A percentile compares a stretch with the other conserved stretches of the same genome.
Evolutionary conservation across 2,113 vertebrate species (phyloP).

Genomic region (Planiliza haematocheilus): DNA sequence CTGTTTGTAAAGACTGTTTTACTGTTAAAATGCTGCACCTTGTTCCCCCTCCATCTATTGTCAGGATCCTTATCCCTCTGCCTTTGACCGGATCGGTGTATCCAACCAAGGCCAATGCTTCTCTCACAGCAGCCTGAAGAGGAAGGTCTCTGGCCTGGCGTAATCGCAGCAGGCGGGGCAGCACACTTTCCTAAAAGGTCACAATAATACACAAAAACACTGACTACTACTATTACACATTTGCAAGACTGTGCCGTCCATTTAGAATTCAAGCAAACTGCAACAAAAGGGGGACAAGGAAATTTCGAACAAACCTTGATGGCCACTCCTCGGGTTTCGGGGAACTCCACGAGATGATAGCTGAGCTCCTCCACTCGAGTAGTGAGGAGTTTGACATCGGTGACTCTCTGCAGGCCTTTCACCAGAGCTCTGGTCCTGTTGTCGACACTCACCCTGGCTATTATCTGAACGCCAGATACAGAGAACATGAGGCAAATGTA

Average conservation of each 20-base stretch:
- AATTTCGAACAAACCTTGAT: conserved; percentile 60
- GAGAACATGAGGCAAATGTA: background rate
- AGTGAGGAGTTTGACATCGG: conserved; percentile 88
- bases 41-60: conserved; percentile 97
- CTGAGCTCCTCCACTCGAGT: conserved; percentile 93
- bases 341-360: conserved; percentile 93
- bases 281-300: background rate
- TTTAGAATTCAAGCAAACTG: background rate
- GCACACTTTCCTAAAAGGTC: conserved; percentile 85
- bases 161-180: conserved; percentile 90
- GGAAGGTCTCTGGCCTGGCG: conserved; percentile 88
- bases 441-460: conserved; percentile 94
- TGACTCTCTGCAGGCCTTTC: conserved; percentile 89
- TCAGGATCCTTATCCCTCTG: conserved; percentile 90
- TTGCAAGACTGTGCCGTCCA: accelerated
- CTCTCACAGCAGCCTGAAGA: conserved; percentile 92
- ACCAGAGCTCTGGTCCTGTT: conserved; percentile 93
- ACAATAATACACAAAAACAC: background rate
- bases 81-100: conserved; percentile 93
- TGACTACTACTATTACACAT: accelerated
- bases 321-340: conserved; percentile 90
- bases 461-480: conserved; percentile 84
- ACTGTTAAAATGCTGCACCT: conserved; percentile 63
- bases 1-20: too few species aligned
- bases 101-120: conserved; percentile 92